phyloP scores from a whole-genome alignment of 2,113 vertebrate genomes.

The Solea solea region DNA sequence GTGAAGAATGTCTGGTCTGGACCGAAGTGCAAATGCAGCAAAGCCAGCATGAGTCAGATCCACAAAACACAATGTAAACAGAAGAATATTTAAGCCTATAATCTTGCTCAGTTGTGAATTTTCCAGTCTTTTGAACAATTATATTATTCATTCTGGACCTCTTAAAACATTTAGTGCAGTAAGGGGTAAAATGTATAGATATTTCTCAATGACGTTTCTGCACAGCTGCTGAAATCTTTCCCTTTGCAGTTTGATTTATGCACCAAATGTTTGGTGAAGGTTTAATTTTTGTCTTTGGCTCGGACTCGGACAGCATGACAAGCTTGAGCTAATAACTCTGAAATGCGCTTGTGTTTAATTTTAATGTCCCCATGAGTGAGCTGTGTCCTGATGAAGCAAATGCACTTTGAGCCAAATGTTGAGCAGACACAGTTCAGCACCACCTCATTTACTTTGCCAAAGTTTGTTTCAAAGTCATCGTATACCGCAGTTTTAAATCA shows the following conservation, averaged over 20 bases:
- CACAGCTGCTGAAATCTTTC: too few species aligned
- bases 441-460: not conserved
- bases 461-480: conserved; percentile 17
- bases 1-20: not conserved
- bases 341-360: not conserved
- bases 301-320: not conserved
- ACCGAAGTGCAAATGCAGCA: not conserved
- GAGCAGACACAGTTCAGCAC: not conserved
- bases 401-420: not conserved
- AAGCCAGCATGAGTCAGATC: not conserved
- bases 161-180: not conserved
- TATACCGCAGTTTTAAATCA: conserved; percentile 4
- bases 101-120: not conserved
- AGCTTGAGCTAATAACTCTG: conserved; percentile 1
- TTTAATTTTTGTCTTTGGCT: not conserved
- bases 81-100: not conserved
- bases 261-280: too few species aligned
- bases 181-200: too few species aligned
- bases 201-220: too few species aligned
- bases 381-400: conserved; percentile 7
- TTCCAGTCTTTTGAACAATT: not conserved
- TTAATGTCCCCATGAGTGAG: conserved; percentile 9
- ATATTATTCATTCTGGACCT: conserved; percentile 8
- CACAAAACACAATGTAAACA: not conserved
- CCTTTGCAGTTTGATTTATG: too few species aligned